A percentile compares a stretch with the other conserved stretches of the same genome.
phyloP scores from a whole-genome alignment of 2,888 invertebrate species.

The Philereme vetulata region DNA sequence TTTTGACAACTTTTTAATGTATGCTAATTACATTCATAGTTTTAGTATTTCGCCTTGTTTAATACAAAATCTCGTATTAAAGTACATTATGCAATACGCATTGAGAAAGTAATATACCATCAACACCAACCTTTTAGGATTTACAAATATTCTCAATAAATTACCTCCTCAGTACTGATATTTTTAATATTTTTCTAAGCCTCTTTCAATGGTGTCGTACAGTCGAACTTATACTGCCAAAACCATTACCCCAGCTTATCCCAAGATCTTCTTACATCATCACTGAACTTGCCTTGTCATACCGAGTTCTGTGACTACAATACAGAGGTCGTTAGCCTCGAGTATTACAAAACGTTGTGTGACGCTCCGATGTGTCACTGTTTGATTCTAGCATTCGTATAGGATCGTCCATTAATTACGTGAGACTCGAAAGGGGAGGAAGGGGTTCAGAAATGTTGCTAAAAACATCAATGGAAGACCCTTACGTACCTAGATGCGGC shows the following conservation, averaged over 20 bases:
- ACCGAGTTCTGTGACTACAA: conserved; percentile 13
- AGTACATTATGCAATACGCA: too few relatives aligned
- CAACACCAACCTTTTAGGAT: too few relatives aligned
- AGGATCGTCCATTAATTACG: too few relatives aligned
- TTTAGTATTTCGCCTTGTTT: too few relatives aligned
- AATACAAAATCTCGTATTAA: too few relatives aligned
- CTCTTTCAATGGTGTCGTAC: conserved; percentile 1
- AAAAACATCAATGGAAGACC: too few relatives aligned
- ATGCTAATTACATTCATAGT: too few relatives aligned
- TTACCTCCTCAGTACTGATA: neutral
- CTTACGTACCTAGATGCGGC: too few relatives aligned
- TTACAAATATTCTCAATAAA: neutral
- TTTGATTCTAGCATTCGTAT: neutral
- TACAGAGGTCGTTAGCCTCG: conserved; percentile 19
- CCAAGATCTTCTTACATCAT: conserved; percentile 18
- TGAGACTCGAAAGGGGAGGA: too few relatives aligned
- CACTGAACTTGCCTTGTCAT: conserved; percentile 26
- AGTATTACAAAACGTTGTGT: conserved; percentile 18
- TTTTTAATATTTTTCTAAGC: neutral
- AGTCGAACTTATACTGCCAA: conserved; percentile 17
- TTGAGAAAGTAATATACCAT: too few relatives aligned
- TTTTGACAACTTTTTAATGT: too few relatives aligned
- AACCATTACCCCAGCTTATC: conserved; percentile 21
- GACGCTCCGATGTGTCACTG: conserved; percentile 16
- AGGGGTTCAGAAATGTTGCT: too few relatives aligned